Evolutionary conservation across 2,888 invertebrate species (phyloP).

Genomic region (Drosophila gaucha): DNA sequence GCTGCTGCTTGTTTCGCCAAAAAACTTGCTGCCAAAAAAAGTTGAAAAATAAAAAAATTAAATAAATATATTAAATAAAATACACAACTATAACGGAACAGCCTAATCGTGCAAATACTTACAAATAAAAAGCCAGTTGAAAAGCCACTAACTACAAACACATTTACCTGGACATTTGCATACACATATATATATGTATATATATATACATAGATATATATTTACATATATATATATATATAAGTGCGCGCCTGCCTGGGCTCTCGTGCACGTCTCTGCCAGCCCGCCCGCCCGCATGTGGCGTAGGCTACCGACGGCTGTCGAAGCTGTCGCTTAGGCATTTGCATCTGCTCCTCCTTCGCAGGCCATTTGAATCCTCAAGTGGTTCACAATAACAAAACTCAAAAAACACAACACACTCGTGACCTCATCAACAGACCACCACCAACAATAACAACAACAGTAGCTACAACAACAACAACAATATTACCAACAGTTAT

Average conservation of each 20-base stretch:
- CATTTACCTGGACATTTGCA: slow-evolving; percentile 16
- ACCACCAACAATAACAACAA: slow-evolving; percentile 24
- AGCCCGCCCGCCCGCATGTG: slow-evolving; percentile 61
- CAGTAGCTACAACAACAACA: slow-evolving; percentile 16
- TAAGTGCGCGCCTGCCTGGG: slow-evolving; percentile 6
- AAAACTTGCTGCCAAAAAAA: slow-evolving; percentile 50
- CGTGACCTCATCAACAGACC: slow-evolving; percentile 63
- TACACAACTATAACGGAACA: slow-evolving; percentile 3
- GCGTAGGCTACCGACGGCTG: slow-evolving; percentile 54
- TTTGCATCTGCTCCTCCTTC: slow-evolving; percentile 20
- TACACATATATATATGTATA: not conserved
- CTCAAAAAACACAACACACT: slow-evolving; percentile 12
- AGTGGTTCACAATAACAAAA: slow-evolving; percentile 40
- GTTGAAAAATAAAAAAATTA: slow-evolving; percentile 13
- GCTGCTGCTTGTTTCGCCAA: slow-evolving; percentile 44
- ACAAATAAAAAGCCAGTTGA: slow-evolving; percentile 7
- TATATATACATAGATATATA: not conserved
- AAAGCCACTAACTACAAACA: slow-evolving; percentile 9
- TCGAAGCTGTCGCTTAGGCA: slow-evolving; percentile 39
- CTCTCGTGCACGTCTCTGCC: slow-evolving; percentile 15
- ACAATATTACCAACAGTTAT: not conserved
- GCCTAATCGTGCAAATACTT: slow-evolving; percentile 14
- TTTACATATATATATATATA: not conserved
- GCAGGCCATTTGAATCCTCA: slow-evolving; percentile 49
- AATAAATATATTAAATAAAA: slow-evolving; percentile 6